Evolutionary conservation across 2,113 vertebrate genomes (phyloP).

Genomic region (Phoxinus phoxinus): DNA sequence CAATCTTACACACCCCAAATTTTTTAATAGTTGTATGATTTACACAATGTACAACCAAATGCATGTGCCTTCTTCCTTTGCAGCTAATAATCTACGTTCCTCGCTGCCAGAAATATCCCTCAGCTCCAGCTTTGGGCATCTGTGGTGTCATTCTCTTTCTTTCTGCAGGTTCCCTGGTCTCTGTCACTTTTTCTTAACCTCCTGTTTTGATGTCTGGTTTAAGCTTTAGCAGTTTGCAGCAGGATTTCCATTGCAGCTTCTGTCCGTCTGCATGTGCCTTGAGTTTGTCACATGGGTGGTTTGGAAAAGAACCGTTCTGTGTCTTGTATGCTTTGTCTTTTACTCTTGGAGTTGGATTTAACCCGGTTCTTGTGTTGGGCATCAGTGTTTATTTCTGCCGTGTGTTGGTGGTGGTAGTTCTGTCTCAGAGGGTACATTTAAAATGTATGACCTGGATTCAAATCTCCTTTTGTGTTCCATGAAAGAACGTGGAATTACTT

Average conservation of each 20-base stretch:
- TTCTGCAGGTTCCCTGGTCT: neutral
- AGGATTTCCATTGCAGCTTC: neutral
- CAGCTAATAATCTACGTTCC: constrained; percentile 12
- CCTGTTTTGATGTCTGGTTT: constrained; percentile 25
- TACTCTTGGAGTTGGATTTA: constrained; percentile 3
- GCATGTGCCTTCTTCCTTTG: constrained; percentile 36
- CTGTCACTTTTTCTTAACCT: constrained; percentile 7
- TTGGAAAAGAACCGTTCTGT: neutral
- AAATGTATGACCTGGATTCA: neutral
- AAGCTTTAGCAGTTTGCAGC: neutral
- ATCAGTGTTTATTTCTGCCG: neutral
- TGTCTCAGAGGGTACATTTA: neutral
- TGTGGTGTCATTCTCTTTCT: neutral
- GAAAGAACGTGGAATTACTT: neutral
- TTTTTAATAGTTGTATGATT: neutral
- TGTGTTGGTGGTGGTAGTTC: neutral
- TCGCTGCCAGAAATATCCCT: neutral
- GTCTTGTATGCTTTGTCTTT: neutral
- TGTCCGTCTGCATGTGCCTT: neutral
- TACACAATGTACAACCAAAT: neutral
- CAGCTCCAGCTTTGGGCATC: constrained; percentile 22
- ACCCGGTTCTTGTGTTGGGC: neutral
- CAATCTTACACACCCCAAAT: neutral
- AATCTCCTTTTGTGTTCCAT: neutral
- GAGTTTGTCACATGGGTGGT: neutral